Evolutionary conservation across 2,113 vertebrate genomes (phyloP), one percentile per base, ranked within the genome.

Genomic region (Apodemus speciosus): DNA sequence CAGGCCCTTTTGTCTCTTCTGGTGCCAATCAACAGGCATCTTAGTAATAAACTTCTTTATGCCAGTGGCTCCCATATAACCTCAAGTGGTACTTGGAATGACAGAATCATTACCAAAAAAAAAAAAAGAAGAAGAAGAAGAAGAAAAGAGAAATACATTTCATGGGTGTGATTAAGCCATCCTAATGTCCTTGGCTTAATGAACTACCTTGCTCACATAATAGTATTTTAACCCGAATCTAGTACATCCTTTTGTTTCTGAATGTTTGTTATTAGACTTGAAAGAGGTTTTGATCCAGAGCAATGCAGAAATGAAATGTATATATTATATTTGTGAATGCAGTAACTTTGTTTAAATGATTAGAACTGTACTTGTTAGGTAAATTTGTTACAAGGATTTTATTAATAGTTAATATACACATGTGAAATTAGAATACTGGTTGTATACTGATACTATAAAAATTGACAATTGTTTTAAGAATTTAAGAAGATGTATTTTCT

Each of bases 1-100:
- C 51, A 96, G 96, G 94, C 49, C 68, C 81, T 95, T 97, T 79
- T 92, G 27, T 97, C 81, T 95, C 72, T 95, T 88, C 94, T 18
- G 60, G n/a, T 94, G 93, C 69, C 94, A 94, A 0, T 96, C 95
- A 97, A 89, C 43, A 43, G 30, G 72, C 72, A 95, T 92, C 62
- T 89, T 95, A 69, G 68, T 91, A 95, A 89, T 96, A 95, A 86
- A 85, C 92, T 90, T 93, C 76, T 95, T 87, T 95, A 80, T 83
- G 32, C 38, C 92, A 94, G 27, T 75, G 90, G 46, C 73, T 94
- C 66, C 92, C 79, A 43, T 60, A 68, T 69, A 96, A 81, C 77
- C 43, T 95, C 91, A 96, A 96, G 91, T 97, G 88, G 94, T 94
- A 13, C 92, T 97, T 96, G 53, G 49, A 79, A 76, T 90, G 87